phyloP scores from a whole-genome alignment of 2,113 vertebrate species.

The Sorex fumeus region DNA sequence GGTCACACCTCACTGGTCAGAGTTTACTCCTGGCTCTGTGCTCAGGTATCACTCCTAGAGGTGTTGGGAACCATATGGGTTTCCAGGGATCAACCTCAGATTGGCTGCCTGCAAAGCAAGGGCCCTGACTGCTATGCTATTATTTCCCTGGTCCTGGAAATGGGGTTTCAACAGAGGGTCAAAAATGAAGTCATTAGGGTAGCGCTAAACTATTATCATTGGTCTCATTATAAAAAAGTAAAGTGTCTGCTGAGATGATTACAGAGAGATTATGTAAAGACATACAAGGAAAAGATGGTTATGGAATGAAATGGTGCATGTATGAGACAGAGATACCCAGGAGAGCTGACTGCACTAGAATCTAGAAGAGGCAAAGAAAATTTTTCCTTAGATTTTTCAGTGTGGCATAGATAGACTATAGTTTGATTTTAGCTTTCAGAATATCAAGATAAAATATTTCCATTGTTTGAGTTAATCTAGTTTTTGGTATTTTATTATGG shows the following conservation, averaged over 20 bases:
- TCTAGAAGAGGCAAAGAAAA: not conserved
- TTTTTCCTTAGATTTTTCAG: not conserved
- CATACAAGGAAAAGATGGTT: not conserved
- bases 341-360: not conserved
- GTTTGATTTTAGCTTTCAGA: not conserved
- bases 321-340: not conserved
- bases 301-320: not conserved
- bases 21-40: too few relatives aligned
- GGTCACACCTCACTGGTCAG: too few relatives aligned
- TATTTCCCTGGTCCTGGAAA: not conserved
- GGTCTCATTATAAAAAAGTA: not conserved
- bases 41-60: too few relatives aligned
- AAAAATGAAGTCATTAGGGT: not conserved
- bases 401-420: not conserved
- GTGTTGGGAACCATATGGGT: too few relatives aligned
- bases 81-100: too few relatives aligned
- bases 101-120: too few relatives aligned
- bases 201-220: not conserved
- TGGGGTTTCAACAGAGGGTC: not conserved
- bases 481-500: not conserved
- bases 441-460: not conserved
- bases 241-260: not conserved
- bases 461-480: not conserved
- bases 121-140: too few relatives aligned
- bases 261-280: not conserved